Conservation (phyloP, 2,113 vertebrate genomes). For the Passer montanus region DNA sequence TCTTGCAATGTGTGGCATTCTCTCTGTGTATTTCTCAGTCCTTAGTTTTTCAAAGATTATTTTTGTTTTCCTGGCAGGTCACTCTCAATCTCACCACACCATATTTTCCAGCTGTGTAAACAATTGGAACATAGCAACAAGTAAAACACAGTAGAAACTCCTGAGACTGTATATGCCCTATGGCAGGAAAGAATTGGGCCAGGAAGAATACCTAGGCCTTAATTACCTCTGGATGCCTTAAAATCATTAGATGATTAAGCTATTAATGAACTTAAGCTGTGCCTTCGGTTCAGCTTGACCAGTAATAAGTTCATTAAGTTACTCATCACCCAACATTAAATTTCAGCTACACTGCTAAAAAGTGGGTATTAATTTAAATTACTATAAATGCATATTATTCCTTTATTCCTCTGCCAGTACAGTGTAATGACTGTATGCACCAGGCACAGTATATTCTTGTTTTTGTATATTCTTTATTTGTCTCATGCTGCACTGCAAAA, state of each 20-base stretch:
- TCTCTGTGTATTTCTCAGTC: not conserved
- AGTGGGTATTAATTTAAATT: slow-evolving; percentile 24
- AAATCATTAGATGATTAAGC: slow-evolving; percentile 40
- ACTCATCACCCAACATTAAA: not conserved
- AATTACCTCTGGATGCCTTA: not conserved
- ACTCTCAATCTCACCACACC: not conserved
- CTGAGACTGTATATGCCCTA: not conserved
- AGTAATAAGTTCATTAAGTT: slow-evolving; percentile 31
- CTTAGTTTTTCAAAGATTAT: not conserved
- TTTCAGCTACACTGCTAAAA: not conserved
- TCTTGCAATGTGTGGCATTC: not conserved
- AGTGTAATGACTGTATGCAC: not conserved
- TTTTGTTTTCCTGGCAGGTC: not conserved
- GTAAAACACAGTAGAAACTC: not conserved
- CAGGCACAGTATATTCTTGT: not conserved
- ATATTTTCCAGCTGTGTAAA: not conserved
- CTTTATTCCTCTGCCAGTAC: not conserved
- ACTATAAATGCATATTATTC: not conserved
- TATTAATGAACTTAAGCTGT: slow-evolving; percentile 19
- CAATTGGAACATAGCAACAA: not conserved
- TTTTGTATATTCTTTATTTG: not conserved
- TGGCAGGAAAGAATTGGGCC: not conserved
- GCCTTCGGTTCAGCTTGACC: not conserved
- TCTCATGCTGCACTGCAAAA: not conserved
- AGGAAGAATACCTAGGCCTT: not conserved